These are phyloP conservation scores for Saiga tatarica DNA, from an alignment of 2,113 vertebrate genomes.

Conservation along the genomic window DNA sequence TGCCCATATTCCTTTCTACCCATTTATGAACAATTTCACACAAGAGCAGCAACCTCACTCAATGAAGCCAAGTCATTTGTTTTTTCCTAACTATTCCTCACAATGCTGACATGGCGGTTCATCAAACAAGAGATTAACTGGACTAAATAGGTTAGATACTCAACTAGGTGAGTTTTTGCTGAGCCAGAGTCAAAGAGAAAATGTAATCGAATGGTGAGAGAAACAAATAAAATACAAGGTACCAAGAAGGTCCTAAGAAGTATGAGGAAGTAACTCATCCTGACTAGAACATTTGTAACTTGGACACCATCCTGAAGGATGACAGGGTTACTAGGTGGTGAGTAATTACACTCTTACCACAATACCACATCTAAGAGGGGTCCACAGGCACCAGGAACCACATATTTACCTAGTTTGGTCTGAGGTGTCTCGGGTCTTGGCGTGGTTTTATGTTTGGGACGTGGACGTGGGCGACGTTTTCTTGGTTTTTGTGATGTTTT, in stretches of 20 bases:
- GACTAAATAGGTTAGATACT: background rate
- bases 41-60: background rate
- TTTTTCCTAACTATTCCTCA: background rate
- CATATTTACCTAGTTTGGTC: slow-evolving; percentile 70
- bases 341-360: background rate
- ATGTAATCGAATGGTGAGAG: background rate
- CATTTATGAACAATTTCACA: background rate
- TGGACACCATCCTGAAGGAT: background rate
- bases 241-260: background rate
- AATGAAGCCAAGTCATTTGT: background rate
- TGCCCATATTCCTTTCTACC: background rate
- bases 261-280: background rate
- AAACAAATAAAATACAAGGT: background rate
- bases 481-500: slow-evolving; percentile 33
- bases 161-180: background rate
- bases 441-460: slow-evolving; percentile 56
- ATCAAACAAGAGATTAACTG: background rate
- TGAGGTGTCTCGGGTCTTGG: slow-evolving; percentile 30
- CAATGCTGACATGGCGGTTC: background rate
- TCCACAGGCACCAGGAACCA: background rate
- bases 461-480: slow-evolving; percentile 32
- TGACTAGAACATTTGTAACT: background rate
- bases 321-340: background rate
- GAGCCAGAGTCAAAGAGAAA: background rate
- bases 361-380: accelerated